Evolutionary conservation across 1,140 invertebrate genomes (phyloP).

Genomic region (Macrosteles quadrilineatus): DNA sequence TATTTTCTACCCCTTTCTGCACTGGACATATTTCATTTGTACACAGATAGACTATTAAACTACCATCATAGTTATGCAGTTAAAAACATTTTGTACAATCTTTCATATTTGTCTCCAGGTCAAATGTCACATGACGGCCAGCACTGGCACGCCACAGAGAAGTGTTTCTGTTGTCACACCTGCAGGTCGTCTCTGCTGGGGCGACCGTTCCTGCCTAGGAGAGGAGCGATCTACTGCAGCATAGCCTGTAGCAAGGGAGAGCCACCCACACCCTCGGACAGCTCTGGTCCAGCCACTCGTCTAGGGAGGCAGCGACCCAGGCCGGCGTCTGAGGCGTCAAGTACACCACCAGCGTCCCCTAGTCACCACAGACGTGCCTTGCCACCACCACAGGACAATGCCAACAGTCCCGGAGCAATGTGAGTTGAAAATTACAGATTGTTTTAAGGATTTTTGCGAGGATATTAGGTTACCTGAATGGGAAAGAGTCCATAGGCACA

Average conservation of each 20-base stretch:
- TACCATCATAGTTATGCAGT: no score
- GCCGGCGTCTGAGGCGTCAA: slow-evolving; percentile 48
- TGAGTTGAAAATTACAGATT: no score
- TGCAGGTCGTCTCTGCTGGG: slow-evolving; percentile 91
- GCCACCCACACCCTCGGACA: slow-evolving; percentile 65
- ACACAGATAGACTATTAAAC: no score
- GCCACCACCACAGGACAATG: slow-evolving; percentile 42
- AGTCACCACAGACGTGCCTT: slow-evolving; percentile 42
- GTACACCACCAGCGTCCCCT: slow-evolving; percentile 54
- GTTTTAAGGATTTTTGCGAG: no score
- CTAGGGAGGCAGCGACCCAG: slow-evolving; percentile 42
- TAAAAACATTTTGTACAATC: no score
- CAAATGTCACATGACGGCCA: slow-evolving; percentile 97
- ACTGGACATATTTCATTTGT: no score
- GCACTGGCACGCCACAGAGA: slow-evolving; percentile 96
- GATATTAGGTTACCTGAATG: no score
- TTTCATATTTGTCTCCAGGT: no score
- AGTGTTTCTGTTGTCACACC: slow-evolving; percentile 94
- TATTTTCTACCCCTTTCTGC: no score
- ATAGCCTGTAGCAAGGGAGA: slow-evolving; percentile 89
- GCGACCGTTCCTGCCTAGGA: slow-evolving; percentile 87
- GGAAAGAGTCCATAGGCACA: no score
- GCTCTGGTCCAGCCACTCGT: slow-evolving; percentile 31
- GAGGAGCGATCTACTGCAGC: slow-evolving; percentile 94
- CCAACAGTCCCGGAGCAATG: slow-evolving; percentile 6